Percentiles rank a stretch among this genome's conserved stretches.
Evolutionary conservation across 2,888 invertebrate species (phyloP).

Genomic region (Polyommatus icarus): DNA sequence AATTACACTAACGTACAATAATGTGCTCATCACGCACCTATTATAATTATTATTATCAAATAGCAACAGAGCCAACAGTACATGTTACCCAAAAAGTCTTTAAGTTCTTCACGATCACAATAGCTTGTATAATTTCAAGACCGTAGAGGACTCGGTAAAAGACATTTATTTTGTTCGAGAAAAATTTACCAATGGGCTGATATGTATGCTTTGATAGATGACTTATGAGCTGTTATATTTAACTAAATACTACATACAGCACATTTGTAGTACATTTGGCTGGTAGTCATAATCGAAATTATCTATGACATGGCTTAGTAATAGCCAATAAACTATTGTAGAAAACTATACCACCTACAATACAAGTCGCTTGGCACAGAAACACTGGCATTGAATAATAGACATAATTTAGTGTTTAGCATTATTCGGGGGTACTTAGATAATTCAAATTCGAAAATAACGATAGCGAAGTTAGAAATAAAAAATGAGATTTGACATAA

Average conservation of each 20-base stretch:
- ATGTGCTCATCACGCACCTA: no score
- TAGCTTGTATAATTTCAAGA: no score
- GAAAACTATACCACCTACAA: background rate
- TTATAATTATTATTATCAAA: no score
- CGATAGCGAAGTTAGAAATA: no score
- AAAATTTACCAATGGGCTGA: no score
- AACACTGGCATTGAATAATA: background rate
- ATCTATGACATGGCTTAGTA: background rate
- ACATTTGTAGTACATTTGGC: background rate
- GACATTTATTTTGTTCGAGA: no score
- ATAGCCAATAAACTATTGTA: background rate
- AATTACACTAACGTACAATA: background rate
- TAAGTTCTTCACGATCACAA: no score
- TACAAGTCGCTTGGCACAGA: background rate
- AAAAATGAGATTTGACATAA: no score
- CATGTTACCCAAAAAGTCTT: no score
- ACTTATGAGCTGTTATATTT: background rate
- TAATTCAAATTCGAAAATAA: background rate
- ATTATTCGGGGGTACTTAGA: background rate
- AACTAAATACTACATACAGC: background rate
- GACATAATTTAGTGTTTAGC: background rate
- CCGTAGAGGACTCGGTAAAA: no score
- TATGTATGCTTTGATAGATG: background rate
- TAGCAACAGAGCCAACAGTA: no score
- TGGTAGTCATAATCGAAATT: background rate